Percentiles rank a stretch among this genome's conserved stretches.
phyloP scores from a whole-genome alignment of 2,797 vertebrate species.

The Anguilla pacifica region DNA sequence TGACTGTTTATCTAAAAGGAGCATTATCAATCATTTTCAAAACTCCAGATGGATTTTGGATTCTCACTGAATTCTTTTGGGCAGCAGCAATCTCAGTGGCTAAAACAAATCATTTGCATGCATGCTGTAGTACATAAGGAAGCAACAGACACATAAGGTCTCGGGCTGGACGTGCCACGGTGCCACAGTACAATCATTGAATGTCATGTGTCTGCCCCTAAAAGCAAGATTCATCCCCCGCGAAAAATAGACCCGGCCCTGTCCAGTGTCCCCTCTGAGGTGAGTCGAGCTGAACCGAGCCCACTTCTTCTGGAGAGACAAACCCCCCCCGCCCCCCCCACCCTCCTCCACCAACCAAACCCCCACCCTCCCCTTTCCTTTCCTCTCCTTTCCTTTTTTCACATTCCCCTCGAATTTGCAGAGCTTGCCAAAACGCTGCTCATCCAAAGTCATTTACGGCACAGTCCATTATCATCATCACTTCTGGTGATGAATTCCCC shows the following conservation, averaged over 20 bases:
- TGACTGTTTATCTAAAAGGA: neutral
- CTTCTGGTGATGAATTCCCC: constrained; percentile 85
- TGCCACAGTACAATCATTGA: neutral
- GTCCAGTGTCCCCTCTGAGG: neutral
- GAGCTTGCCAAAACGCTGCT: constrained; percentile 73
- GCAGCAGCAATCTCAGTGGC: neutral
- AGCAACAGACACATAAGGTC: too few relatives aligned
- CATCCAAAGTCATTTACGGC: constrained; percentile 88
- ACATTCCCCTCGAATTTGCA: constrained; percentile 63
- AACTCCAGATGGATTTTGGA: constrained; percentile 6
- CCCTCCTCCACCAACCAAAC: constrained; percentile 19
- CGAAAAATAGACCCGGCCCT: neutral
- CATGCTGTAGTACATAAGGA: neutral
- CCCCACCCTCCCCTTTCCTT: neutral
- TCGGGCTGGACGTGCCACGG: neutral
- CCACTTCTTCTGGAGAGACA: neutral
- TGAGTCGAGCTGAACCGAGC: neutral
- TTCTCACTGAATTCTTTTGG: neutral
- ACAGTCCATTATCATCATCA: constrained; percentile 86
- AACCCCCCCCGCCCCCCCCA: constrained; percentile 21
- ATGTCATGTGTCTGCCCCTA: neutral
- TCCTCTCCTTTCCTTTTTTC: constrained; percentile 51
- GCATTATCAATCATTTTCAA: constrained; percentile 3
- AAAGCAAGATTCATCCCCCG: neutral
- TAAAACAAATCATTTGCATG: neutral